These are phyloP conservation scores for Takifugu bimaculatus DNA, from an alignment of 2,113 vertebrate genomes.

Conservation along the genomic window DNA sequence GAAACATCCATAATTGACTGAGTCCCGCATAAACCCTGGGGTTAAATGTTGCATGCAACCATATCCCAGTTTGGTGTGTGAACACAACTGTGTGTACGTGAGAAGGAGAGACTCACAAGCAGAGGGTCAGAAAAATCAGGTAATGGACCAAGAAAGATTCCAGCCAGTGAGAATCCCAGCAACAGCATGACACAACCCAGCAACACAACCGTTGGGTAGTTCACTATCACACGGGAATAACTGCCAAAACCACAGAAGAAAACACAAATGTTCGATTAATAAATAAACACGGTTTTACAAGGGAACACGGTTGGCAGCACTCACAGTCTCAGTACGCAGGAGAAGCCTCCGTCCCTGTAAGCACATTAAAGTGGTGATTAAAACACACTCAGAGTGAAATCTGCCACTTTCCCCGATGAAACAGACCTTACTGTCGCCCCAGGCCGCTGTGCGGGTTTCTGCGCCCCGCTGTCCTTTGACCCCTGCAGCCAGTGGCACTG, in stretches of 20 bases:
- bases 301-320: conserved; percentile 36
- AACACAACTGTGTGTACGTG: conserved; percentile 1
- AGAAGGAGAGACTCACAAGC: conserved; percentile 75
- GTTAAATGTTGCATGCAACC: too few species aligned
- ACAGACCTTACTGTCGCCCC: conserved; percentile 87
- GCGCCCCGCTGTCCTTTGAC: conserved; percentile 72
- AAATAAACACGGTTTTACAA: not conserved
- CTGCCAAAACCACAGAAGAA: conserved; percentile 67
- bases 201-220: conserved; percentile 82
- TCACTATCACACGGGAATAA: conserved; percentile 86
- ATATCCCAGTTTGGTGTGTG: not conserved
- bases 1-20: too few species aligned
- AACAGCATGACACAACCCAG: conserved; percentile 75
- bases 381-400: not conserved
- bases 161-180: conserved; percentile 82
- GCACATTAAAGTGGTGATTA: not conserved
- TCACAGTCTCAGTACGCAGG: conserved; percentile 88
- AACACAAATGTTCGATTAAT: not conserved
- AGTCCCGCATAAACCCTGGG: too few species aligned
- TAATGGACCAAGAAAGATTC: conserved; percentile 81
- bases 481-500: conserved; percentile 81
- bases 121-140: conserved; percentile 94
- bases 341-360: conserved; percentile 80
- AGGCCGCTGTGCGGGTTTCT: conserved; percentile 78
- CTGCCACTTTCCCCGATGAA: not conserved